A percentile compares a stretch with the other conserved stretches of the same genome.
phyloP scores from a whole-genome alignment of 1,140 invertebrate genomes.

The Drosophila prosaltans region DNA sequence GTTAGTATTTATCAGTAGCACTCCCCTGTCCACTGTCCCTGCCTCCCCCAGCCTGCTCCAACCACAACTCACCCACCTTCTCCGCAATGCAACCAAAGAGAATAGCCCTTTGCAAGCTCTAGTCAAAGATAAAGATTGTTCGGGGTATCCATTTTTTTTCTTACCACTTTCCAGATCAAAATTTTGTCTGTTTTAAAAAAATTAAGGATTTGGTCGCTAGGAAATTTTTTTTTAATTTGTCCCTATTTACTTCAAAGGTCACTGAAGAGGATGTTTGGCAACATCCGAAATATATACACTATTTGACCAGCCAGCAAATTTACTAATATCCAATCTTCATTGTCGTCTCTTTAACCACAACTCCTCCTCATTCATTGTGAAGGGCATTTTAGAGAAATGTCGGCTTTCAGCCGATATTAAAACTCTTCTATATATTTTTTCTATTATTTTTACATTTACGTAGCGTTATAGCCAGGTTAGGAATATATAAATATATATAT shows the following conservation, averaged over 20 bases:
- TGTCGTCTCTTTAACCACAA: no score
- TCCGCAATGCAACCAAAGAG: slow-evolving; percentile 44
- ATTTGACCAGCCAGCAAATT: slow-evolving; percentile 19
- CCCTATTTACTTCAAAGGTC: slow-evolving; percentile 14
- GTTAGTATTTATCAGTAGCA: slow-evolving; percentile 9
- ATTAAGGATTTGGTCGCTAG: neutral
- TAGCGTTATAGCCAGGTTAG: slow-evolving; percentile 23
- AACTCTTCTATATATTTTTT: neutral
- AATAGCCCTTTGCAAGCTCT: slow-evolving; percentile 34
- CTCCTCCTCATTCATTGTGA: slow-evolving; percentile 17
- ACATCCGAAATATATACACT: slow-evolving; percentile 19
- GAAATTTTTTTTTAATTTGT: neutral
- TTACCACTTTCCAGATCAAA: no score
- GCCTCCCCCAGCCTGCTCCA: neutral
- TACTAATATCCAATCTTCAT: neutral
- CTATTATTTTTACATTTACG: neutral
- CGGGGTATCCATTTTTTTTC: neutral
- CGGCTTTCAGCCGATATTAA: slow-evolving; percentile 1
- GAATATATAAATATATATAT: slow-evolving; percentile 38
- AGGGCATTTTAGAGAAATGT: slow-evolving; percentile 31
- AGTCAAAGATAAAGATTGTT: slow-evolving; percentile 12
- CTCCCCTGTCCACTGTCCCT: neutral
- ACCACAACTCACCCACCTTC: neutral
- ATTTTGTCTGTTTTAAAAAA: neutral
- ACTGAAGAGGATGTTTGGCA: slow-evolving; percentile 37